phyloP scores from a whole-genome alignment of 2,113 vertebrate genomes.

The Leptocoma aspasia region DNA sequence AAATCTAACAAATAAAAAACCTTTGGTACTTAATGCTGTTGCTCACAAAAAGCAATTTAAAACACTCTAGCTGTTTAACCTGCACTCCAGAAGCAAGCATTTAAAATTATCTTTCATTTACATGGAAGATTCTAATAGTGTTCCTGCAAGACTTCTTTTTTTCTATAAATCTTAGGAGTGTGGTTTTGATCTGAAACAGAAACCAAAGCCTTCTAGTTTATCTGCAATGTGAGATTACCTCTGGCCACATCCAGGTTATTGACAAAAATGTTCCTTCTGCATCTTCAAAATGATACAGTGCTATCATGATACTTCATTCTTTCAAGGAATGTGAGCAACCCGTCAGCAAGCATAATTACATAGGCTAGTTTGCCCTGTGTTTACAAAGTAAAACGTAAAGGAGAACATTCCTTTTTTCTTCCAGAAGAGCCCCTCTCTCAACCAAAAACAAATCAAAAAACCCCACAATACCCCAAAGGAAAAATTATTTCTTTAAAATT shows the following conservation, averaged over 20 bases:
- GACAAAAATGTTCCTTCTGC: background rate
- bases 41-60: background rate
- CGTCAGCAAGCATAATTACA: background rate
- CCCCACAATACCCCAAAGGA: background rate
- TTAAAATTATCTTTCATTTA: background rate
- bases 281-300: background rate
- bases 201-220: background rate
- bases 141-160: background rate
- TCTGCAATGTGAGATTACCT: background rate
- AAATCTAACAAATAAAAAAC: background rate
- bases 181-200: background rate
- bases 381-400: background rate
- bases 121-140: background rate
- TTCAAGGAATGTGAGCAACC: background rate
- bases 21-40: background rate
- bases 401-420: background rate
- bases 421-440: accelerated
- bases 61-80: background rate
- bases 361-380: background rate
- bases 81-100: background rate
- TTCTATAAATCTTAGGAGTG: background rate
- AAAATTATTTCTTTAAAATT: background rate
- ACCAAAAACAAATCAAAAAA: background rate
- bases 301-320: background rate
- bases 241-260: background rate